Evolutionary conservation across 2,888 invertebrate species (phyloP), one percentile per base, ranked within the genome.

Genomic region (Eupsilia transversa): DNA sequence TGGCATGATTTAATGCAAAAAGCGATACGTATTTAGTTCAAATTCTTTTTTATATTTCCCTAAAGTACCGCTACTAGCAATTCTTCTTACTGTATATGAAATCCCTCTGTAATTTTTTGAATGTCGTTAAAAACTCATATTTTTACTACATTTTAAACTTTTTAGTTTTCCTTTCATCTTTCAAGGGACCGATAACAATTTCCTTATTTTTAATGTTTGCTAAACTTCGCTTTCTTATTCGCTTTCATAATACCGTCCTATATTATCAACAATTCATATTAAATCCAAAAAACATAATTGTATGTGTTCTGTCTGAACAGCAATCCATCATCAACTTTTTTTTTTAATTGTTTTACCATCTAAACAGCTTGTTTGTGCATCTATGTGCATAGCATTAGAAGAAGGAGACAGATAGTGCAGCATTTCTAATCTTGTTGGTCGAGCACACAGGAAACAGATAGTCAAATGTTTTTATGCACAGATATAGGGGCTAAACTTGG

Each of bases 351-450:
- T 89, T 90, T 89, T 86, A 91, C 87, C 83, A 85, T 89, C 87
- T 87, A 88, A 90, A 89, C 89, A 90, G 90, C 86, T 74, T 83
- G 83, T 88, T 73, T 74, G 93, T 92, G 91, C 91, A 90, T 84
- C 76, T 87, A 85, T 84, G 92, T 93, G 93, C 90, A 87, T 87
- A 91, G 91, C 86, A 86, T 84, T 86, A 89, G 86, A 89, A 92
- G 88, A 84, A 84, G 89, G 75, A 93, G 90, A 92, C 64, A 92
- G 91, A 83, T 86, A 90, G 96, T 95, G 95, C 94, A 93, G 90
- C 89, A 93, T 79, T 83, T 92, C 90, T 91, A 91, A 95, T 94
- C 95, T 96, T 93, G 76, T 95, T 95, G 96, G 96, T 95, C 94
- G 91, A 91, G 88, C 91, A 94, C 91, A 96, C 92, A 94, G 81